These are phyloP conservation scores for Mergus octosetaceus DNA, from an alignment of 2,797 vertebrate genomes.

Conservation along the genomic window DNA sequence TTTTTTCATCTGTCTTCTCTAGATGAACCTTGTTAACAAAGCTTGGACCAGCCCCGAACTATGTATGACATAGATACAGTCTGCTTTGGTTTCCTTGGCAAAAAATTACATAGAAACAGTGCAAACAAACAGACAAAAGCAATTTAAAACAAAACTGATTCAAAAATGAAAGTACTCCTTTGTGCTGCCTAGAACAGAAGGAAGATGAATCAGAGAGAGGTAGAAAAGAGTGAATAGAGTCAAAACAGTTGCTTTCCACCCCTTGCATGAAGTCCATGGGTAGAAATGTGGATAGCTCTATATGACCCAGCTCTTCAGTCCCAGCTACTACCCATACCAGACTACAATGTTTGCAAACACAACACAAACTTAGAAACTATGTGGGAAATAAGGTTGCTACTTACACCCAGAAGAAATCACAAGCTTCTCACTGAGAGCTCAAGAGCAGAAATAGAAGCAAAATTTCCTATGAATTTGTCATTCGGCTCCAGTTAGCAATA, in stretches of 20 bases:
- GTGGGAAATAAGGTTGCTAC: conserved; percentile 37
- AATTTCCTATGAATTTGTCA: conserved; percentile 56
- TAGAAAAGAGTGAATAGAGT: background rate
- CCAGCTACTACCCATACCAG: background rate
- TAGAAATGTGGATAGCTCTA: background rate
- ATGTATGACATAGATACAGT: background rate
- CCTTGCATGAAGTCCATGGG: background rate
- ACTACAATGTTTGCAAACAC: conserved; percentile 44
- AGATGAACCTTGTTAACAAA: background rate
- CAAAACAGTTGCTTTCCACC: background rate
- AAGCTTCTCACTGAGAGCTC: conserved; percentile 23
- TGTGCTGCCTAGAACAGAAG: background rate
- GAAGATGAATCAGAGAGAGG: background rate
- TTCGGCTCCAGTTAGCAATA: conserved; percentile 43
- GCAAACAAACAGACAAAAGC: background rate
- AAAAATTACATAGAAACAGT: background rate
- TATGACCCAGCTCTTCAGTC: background rate
- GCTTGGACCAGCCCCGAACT: background rate
- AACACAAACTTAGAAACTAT: background rate
- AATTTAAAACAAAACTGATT: background rate
- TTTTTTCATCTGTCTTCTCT: background rate
- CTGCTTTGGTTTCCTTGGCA: background rate
- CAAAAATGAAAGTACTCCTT: background rate
- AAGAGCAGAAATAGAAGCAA: conserved; percentile 56
- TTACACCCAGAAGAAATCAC: conserved; percentile 31